Evolutionary conservation across 2,888 invertebrate species (phyloP).

Genomic region (Cephus pygmeus): DNA sequence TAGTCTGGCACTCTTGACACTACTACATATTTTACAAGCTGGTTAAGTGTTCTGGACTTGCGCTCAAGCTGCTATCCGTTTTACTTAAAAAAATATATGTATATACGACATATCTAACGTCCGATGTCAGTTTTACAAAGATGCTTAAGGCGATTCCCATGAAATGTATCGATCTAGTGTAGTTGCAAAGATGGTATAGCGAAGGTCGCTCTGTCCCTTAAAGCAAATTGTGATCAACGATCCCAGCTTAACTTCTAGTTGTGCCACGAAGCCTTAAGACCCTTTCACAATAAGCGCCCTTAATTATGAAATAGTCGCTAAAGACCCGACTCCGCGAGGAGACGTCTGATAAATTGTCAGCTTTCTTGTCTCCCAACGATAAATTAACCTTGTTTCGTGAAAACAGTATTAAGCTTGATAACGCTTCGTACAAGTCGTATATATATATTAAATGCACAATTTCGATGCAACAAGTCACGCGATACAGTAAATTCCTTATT

Average conservation of each 20-base stretch:
- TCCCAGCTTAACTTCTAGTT: background rate
- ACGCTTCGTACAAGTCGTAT: background rate
- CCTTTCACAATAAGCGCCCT: background rate
- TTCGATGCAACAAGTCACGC: background rate
- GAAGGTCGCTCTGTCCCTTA: background rate
- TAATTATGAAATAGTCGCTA: slow-evolving; percentile 1
- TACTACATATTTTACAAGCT: background rate
- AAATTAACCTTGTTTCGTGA: background rate
- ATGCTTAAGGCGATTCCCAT: background rate
- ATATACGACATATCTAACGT: background rate
- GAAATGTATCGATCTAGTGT: background rate
- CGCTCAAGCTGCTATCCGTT: background rate
- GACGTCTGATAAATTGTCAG: background rate
- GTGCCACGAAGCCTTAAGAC: background rate
- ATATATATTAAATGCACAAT: background rate
- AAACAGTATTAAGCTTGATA: background rate
- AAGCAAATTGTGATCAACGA: slow-evolving; percentile 1
- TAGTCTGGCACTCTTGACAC: background rate
- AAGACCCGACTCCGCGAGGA: background rate
- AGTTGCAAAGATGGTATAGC: background rate
- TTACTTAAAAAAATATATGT: background rate
- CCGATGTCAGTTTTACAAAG: background rate
- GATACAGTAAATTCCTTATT: background rate
- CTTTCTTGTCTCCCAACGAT: background rate
- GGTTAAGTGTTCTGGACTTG: background rate